Evolutionary conservation across 2,113 vertebrate species (phyloP), one percentile per base, ranked within the genome.

Genomic region (Corydoras maculifer): DNA sequence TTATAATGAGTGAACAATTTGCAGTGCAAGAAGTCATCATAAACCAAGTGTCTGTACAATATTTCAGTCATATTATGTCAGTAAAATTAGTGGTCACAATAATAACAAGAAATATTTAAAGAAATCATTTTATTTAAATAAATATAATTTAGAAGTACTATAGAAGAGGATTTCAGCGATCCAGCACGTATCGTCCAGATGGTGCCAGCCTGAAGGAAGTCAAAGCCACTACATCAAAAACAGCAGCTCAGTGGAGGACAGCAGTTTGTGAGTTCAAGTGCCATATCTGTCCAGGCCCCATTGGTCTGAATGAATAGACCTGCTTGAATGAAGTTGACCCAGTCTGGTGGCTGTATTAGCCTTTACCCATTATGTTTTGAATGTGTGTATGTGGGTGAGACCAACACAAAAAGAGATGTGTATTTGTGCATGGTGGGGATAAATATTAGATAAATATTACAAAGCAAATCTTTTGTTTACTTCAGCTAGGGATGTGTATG

Each of bases 191-290:
- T 62, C 31, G 72, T 74, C 31, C 32, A 65, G 32, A 59, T 59
- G 54, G 62, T 49, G 48, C 11, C 49, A 49, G 68, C 59, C 48
- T 62, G 68, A 71, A 55, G 58, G 71, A 78, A 51, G 77, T 68
- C 53, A 68, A 58, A 75, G 65, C 68, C 75, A 65, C 70, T 73
- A 58, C 69, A 73, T 81, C 77, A 81, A 65, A 72, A 75, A 64
- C 77, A 81, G 72, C 80, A 73, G 80, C 69, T 73, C 69, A 9
- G 75, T 68, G 63, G 54, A 78, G 74, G 78, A 81, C 88, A 87
- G 86, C 85, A 82, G 86, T 88, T 86, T 81, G 84, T 88, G 85
- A 90, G 79, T 74, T 89, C 77, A 77, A 90, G 89, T 83, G 84
- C 85, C 80, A 87, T 90, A 80, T 79, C 73, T 84, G 84, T 86